phyloP scores from a whole-genome alignment of 2,113 vertebrate genomes.

The Hippoglossus stenolepis region DNA sequence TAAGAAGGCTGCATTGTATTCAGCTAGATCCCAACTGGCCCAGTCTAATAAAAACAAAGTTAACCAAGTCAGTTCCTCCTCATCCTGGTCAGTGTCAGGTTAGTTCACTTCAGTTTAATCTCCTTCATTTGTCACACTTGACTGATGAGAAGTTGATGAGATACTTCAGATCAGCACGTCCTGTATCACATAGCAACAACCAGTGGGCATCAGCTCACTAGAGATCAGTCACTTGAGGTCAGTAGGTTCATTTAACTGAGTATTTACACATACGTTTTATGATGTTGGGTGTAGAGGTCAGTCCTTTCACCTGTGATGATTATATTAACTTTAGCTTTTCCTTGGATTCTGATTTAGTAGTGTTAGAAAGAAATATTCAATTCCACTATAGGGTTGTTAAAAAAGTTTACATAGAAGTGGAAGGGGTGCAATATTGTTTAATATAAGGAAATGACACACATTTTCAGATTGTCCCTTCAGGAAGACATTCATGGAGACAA shows the following conservation, averaged over 20 bases:
- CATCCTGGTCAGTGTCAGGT: slow-evolving; percentile 1
- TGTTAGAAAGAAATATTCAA: background rate
- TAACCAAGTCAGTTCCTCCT: background rate
- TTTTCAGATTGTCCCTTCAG: no score
- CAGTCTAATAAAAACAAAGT: no score
- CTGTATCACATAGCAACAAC: background rate
- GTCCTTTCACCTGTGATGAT: background rate
- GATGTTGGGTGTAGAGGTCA: no score
- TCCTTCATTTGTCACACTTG: background rate
- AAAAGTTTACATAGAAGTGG: background rate
- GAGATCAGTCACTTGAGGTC: background rate
- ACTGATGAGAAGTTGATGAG: background rate
- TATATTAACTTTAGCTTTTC: background rate
- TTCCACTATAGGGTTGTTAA: background rate
- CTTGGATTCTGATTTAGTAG: background rate
- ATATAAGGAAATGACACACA: no score
- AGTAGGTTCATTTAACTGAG: background rate
- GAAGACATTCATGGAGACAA: no score
- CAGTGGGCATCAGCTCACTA: background rate
- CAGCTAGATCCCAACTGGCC: no score
- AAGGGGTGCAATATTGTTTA: no score
- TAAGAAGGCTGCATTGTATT: background rate
- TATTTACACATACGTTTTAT: background rate
- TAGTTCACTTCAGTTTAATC: slow-evolving; percentile 1
- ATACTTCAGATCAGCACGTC: background rate